phyloP scores from a whole-genome alignment of 2,113 vertebrate genomes.

The Canis aureus region DNA sequence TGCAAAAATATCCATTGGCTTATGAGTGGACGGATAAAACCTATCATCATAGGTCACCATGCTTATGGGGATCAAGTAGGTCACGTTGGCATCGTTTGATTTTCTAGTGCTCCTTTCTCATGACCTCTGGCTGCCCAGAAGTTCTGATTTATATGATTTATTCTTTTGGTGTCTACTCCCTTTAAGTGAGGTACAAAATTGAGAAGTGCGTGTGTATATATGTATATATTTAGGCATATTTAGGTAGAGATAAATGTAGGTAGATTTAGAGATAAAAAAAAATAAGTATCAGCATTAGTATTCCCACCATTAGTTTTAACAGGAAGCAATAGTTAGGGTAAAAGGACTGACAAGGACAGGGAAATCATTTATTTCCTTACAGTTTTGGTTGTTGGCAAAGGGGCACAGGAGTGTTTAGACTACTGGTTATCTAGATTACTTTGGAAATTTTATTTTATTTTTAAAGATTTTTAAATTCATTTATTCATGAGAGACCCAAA shows the following conservation, averaged over 20 bases:
- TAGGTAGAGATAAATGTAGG: neutral
- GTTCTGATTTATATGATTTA: neutral
- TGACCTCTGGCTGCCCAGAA: neutral
- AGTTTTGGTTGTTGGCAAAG: neutral
- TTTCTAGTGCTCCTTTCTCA: constrained; percentile 30
- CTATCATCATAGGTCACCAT: constrained; percentile 97
- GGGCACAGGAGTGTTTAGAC: neutral
- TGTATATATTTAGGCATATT: neutral
- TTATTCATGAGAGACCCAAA: too few relatives aligned
- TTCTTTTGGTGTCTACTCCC: neutral
- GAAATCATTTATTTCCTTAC: neutral
- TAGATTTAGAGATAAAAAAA: neutral
- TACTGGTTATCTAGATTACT: neutral
- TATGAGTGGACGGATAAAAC: constrained; percentile 95
- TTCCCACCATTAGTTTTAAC: neutral
- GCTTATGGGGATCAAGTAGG: constrained; percentile 96
- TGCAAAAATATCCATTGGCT: constrained; percentile 98
- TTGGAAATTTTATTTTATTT: neutral
- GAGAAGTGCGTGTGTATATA: neutral
- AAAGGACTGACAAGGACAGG: neutral
- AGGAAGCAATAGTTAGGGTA: neutral
- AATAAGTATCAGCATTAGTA: neutral
- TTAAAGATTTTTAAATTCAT: too few relatives aligned
- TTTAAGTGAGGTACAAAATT: neutral
- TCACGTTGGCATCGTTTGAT: constrained; percentile 1